These are phyloP conservation scores for Steatocranus sp. DNA, from an alignment of 2,797 vertebrate genomes.

Conservation along the genomic window DNA sequence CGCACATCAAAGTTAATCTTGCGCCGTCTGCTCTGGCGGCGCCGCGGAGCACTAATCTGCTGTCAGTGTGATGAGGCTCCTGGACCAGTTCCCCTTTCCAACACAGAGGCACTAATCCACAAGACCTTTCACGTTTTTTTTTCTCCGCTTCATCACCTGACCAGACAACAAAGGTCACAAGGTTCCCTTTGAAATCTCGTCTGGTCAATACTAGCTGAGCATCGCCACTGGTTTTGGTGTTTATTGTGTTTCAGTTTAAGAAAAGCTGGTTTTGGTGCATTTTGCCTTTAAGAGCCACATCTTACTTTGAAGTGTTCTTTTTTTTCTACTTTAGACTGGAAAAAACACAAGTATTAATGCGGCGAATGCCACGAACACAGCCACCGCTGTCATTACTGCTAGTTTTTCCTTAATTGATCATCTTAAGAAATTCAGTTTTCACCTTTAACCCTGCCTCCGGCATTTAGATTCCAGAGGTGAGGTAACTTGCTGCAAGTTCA, in stretches of 20 bases:
- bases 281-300: not conserved
- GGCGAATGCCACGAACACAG: not conserved
- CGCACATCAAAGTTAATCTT: slow-evolving; percentile 76
- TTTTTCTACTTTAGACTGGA: not conserved
- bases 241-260: not conserved
- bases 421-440: not conserved
- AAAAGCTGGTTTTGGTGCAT: not conserved
- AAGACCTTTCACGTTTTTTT: slow-evolving; percentile 42
- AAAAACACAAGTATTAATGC: not conserved
- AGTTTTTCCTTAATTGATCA: not conserved
- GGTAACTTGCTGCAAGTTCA: not conserved
- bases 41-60: slow-evolving; percentile 69
- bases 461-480: not conserved
- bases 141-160: slow-evolving; percentile 25
- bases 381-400: not conserved
- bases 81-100: slow-evolving; percentile 61
- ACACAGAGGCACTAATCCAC: slow-evolving; percentile 50
- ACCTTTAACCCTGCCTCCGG: not conserved
- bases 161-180: slow-evolving; percentile 41
- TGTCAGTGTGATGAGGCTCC: slow-evolving; percentile 73
- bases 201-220: not conserved
- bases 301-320: not conserved
- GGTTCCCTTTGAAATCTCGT: slow-evolving; percentile 29
- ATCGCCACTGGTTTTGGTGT: not conserved
- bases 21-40: slow-evolving; percentile 66